Percentiles rank a stretch among this genome's conserved stretches.
phyloP scores from a whole-genome alignment of 2,113 vertebrate species.

The Steatornis caripensis region DNA sequence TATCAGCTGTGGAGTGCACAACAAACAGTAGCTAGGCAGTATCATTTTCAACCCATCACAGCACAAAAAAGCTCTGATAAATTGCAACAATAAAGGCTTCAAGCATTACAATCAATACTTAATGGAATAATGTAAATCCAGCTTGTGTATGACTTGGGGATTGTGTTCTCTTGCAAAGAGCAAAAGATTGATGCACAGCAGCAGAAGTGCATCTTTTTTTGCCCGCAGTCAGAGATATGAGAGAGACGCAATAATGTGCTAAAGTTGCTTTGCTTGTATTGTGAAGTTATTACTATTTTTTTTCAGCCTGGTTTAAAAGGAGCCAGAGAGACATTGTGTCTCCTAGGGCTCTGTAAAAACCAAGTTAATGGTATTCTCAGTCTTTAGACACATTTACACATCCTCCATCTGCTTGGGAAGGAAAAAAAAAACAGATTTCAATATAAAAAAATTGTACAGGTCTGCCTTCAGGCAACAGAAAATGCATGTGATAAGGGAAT shows the following conservation, averaged over 20 bases:
- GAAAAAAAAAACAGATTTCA: slow-evolving; percentile 42
- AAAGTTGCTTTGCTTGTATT: slow-evolving; percentile 41
- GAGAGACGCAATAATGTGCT: slow-evolving; percentile 8
- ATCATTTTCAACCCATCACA: slow-evolving; percentile 39
- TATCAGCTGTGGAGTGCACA: not conserved
- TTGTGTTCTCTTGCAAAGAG: slow-evolving; percentile 44
- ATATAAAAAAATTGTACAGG: slow-evolving; percentile 63
- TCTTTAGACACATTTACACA: slow-evolving; percentile 71
- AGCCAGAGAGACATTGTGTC: slow-evolving; percentile 27
- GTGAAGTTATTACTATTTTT: slow-evolving; percentile 19
- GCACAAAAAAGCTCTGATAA: slow-evolving; percentile 53
- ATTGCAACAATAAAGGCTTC: slow-evolving; percentile 59
- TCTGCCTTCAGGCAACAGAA: slow-evolving; percentile 68
- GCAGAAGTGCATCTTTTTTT: not conserved
- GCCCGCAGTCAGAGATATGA: not conserved
- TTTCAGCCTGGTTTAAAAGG: slow-evolving; percentile 16
- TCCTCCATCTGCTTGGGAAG: slow-evolving; percentile 50
- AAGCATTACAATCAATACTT: slow-evolving; percentile 57
- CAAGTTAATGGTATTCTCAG: slow-evolving; percentile 63
- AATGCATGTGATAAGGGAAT: slow-evolving; percentile 65
- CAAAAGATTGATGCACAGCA: slow-evolving; percentile 29
- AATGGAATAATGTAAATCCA: slow-evolving; percentile 65
- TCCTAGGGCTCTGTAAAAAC: slow-evolving; percentile 35
- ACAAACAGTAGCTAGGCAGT: not conserved
- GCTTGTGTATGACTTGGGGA: slow-evolving; percentile 27